Evolutionary conservation across 2,113 vertebrate genomes (phyloP).

Genomic region (Heliornis fulica): DNA sequence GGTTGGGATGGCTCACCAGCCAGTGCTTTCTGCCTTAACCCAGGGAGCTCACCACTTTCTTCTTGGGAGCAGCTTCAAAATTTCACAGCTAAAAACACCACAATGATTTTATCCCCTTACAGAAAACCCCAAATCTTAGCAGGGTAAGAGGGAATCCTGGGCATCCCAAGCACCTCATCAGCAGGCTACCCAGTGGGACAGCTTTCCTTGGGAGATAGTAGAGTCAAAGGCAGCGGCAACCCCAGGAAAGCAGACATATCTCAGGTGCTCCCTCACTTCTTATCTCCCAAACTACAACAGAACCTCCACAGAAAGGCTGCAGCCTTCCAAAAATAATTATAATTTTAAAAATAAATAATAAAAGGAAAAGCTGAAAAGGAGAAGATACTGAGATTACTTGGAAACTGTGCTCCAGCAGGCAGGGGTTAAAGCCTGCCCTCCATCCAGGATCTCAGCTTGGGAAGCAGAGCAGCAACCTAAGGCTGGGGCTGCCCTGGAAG

Average conservation of each 20-base stretch:
- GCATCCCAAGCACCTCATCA: neutral
- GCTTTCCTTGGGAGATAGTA: neutral
- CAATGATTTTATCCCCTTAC: neutral
- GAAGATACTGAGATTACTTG: no score
- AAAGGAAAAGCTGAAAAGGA: neutral
- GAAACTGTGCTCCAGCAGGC: neutral
- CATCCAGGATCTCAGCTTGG: neutral
- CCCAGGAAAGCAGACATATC: neutral
- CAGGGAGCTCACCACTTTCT: neutral
- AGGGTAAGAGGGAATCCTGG: neutral
- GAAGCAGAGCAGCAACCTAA: neutral
- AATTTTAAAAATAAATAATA: neutral
- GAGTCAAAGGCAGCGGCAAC: neutral
- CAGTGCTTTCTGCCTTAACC: neutral
- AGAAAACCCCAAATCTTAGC: neutral
- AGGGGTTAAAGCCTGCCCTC: neutral
- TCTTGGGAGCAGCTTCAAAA: neutral
- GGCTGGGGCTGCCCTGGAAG: neutral
- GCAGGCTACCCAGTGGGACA: neutral
- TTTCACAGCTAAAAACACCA: neutral
- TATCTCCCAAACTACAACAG: neutral
- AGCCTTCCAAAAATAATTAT: neutral
- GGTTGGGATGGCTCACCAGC: neutral
- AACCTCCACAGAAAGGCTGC: accelerated
- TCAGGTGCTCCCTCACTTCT: neutral